Conservation (phyloP, 2,888 invertebrate species). For the Mallateleia sp. region DNA sequence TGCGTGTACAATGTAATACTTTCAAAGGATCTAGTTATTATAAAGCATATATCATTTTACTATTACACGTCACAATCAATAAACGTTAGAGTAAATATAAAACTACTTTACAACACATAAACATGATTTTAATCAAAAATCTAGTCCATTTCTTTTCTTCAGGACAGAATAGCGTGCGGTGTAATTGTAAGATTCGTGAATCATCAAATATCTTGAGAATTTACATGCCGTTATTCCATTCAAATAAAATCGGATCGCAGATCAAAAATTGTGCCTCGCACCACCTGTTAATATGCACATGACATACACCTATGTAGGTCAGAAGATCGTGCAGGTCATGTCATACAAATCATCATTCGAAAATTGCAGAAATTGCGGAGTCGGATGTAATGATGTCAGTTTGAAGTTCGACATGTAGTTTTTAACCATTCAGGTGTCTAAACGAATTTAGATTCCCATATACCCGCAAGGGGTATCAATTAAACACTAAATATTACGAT, state of each 20-base stretch:
- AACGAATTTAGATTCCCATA: constrained; percentile 36
- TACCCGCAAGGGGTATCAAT: no score
- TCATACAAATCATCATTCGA: constrained; percentile 50
- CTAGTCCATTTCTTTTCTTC: constrained; percentile 26
- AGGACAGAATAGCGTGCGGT: constrained; percentile 41
- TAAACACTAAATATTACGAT: constrained; percentile 33
- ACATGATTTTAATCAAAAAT: no score
- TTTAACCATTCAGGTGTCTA: constrained; percentile 3
- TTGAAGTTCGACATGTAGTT: constrained; percentile 6
- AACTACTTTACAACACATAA: no score
- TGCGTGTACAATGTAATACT: no score
- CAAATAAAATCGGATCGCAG: constrained; percentile 66
- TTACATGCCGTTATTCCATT: constrained; percentile 69
- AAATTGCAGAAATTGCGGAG: constrained; percentile 44
- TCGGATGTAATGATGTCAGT: constrained; percentile 20
- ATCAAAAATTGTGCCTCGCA: constrained; percentile 58
- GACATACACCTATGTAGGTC: constrained; percentile 63
- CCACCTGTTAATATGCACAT: constrained; percentile 65
- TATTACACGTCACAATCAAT: no score
- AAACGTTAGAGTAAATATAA: no score
- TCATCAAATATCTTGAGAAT: constrained; percentile 51
- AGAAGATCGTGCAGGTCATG: constrained; percentile 63
- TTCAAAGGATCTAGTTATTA: no score
- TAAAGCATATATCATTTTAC: no score
- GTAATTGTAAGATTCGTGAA: constrained; percentile 20